Evolutionary conservation across 2,797 vertebrate species (phyloP), one percentile per base, ranked within the genome.

Genomic region (Spinibarbus caldwelli): DNA sequence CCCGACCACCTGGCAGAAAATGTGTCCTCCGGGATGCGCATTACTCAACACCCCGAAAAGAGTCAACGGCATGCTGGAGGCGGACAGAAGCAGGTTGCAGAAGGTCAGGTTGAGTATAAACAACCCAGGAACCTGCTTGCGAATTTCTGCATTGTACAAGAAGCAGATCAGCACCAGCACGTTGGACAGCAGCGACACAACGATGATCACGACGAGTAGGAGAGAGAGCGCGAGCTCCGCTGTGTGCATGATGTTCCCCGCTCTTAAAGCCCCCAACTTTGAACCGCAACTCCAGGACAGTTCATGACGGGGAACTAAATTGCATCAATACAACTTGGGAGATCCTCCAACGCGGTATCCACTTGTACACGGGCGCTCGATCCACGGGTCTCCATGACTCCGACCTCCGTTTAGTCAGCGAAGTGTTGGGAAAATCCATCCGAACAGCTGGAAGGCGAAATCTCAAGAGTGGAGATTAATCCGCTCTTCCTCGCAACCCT

Each of bases 41-140:
- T 94, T 92, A 85, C 95, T 95, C 91, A 97, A 92, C 87, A 99
- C 94, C 86, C 97, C 98, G 52, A 95, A 94, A 92, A 99, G 93
- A 82, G 98, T 99, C 85, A 99, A 92, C 12, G 98, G 98, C 98
- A 99, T 99, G 96, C 96, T 98, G 86, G 96, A 95, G 80, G 96
- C 97, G 57, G 96, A 97, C 78, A 97, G 95, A 94, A 99, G 95
- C 95, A 99, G 93, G 96, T 99, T 98, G 94, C 98, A 98, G 90
- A 97, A 96, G 90, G 97, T 98, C 94, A 99, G 94, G 95, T 99
- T 99, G 92, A 99, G 97, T 83, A 96, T 98, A 91, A 99, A 99
- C 85, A 99, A 95, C 79, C 96, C 97, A 0, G 98, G 97, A 59
- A 97, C 98, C 94, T 98, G 98, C 90, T 95, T 97, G 90, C 98